Evolutionary conservation across 64 coral and sea anemone species (phyloP).

Genomic region (Hydrozoanthus tunicans): DNA sequence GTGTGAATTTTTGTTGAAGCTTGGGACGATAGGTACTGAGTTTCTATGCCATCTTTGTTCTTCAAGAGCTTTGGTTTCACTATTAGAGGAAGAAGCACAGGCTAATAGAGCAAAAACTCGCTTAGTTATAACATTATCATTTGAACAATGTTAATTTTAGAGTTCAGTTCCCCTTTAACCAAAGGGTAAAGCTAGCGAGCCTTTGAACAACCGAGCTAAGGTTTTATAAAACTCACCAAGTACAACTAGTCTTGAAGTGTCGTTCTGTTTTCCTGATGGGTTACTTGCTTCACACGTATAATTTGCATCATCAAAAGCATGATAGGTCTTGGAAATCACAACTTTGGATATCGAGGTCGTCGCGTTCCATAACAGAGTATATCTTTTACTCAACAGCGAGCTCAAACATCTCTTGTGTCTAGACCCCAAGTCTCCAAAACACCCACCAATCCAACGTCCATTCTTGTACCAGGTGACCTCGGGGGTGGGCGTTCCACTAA

Average conservation of each 20-base stretch:
- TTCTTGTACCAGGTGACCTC: slow-evolving; percentile 49
- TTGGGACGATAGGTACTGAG: slow-evolving; percentile 32
- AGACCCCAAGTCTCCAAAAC: slow-evolving; percentile 36
- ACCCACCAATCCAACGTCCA: slow-evolving; percentile 14
- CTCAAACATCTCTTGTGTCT: not conserved
- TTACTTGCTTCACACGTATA: slow-evolving; percentile 36
- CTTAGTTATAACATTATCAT: too few species aligned
- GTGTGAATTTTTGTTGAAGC: slow-evolving; percentile 45
- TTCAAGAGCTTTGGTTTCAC: slow-evolving; percentile 49
- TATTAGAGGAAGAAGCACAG: not conserved
- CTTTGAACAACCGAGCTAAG: too few species aligned
- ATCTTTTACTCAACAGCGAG: not conserved
- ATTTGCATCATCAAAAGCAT: slow-evolving; percentile 30
- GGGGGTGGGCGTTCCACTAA: slow-evolving; percentile 9
- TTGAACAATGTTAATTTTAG: too few species aligned
- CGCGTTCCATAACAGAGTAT: slow-evolving; percentile 17
- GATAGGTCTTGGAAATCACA: slow-evolving; percentile 18
- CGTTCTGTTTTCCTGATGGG: not conserved
- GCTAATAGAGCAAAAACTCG: too few species aligned
- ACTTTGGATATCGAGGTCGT: not conserved
- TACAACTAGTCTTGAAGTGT: not conserved
- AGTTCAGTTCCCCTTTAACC: too few species aligned
- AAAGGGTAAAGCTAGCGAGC: too few species aligned
- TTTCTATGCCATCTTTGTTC: slow-evolving; percentile 37
- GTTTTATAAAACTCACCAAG: not conserved